A percentile compares a stretch with the other conserved stretches of the same genome.
These are phyloP conservation scores for Matsumyia berberina DNA, from an alignment of 2,888 invertebrate genomes.

Conservation along the genomic window DNA sequence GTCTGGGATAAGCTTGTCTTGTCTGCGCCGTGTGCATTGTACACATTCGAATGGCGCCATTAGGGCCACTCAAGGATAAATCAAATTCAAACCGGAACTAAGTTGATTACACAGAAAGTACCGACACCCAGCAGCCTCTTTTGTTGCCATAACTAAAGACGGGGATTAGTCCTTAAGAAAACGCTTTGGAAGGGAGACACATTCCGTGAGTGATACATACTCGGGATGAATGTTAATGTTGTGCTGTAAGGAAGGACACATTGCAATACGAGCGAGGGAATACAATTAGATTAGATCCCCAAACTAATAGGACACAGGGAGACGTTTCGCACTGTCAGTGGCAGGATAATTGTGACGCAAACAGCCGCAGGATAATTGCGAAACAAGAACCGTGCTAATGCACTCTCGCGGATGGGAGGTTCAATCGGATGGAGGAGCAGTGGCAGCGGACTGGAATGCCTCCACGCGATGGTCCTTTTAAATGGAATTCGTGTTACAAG, in stretches of 20 bases:
- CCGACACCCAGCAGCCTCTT: constrained; percentile 1
- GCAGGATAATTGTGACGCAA: constrained; percentile 26
- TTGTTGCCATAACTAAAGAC: constrained; percentile 19
- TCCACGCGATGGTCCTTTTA: constrained; percentile 27
- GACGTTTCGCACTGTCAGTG: constrained; percentile 29
- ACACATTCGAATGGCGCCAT: constrained; percentile 39
- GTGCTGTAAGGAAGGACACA: constrained; percentile 1
- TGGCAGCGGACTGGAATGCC: neutral
- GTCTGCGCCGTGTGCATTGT: neutral
- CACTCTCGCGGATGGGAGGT: constrained; percentile 19
- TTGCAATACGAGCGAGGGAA: constrained; percentile 4
- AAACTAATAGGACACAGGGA: constrained; percentile 10
- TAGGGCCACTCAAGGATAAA: constrained; percentile 67
- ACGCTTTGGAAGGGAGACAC: neutral
- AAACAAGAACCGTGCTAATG: constrained; percentile 56
- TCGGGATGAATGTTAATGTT: constrained; percentile 15
- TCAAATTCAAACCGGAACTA: constrained; percentile 66
- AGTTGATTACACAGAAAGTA: constrained; percentile 54
- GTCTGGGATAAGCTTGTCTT: constrained; percentile 1
- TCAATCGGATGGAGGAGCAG: too few relatives aligned
- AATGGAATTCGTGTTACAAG: constrained; percentile 52
- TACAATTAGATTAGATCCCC: constrained; percentile 32
- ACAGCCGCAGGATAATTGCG: constrained; percentile 2
- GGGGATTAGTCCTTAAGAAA: constrained; percentile 30
- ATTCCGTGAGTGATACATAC: neutral